Conservation (phyloP, 1,140 invertebrate genomes). For the Drosophila pachea region DNA sequence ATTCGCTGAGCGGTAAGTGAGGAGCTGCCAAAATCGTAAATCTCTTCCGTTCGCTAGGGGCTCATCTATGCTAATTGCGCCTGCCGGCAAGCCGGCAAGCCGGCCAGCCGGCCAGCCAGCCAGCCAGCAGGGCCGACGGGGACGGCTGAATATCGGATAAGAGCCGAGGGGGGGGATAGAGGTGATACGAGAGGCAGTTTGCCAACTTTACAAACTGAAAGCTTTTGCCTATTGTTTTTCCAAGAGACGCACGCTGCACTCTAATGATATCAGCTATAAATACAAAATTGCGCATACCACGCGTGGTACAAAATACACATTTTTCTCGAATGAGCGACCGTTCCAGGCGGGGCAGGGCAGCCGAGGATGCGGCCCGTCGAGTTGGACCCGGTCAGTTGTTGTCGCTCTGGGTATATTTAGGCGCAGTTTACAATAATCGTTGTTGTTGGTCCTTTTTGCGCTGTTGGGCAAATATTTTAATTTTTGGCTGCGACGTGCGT, state of each 20-base stretch:
- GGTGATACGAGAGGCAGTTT: too few species aligned
- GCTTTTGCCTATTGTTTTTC: conserved; percentile 16
- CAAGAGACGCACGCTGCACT: neutral
- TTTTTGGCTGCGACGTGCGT: conserved; percentile 39
- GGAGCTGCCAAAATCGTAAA: conserved; percentile 9
- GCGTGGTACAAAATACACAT: conserved; percentile 28
- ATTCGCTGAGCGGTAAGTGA: conserved; percentile 80
- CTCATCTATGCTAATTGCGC: conserved; percentile 58
- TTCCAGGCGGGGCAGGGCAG: neutral
- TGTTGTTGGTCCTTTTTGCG: neutral
- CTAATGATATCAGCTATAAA: conserved; percentile 67
- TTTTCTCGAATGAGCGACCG: neutral
- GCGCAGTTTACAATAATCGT: conserved; percentile 53
- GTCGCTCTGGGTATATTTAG: conserved; percentile 67
- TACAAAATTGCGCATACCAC: conserved; percentile 71
- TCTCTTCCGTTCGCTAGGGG: conserved; percentile 38
- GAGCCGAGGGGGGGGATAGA: too few species aligned
- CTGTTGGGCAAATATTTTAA: conserved; percentile 53
- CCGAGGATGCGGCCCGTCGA: neutral
- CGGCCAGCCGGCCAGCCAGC: neutral
- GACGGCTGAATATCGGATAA: neutral
- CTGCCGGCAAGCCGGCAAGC: neutral
- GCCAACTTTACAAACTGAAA: too few species aligned
- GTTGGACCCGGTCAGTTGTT: conserved; percentile 5
- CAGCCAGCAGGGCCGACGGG: neutral